phyloP scores from a whole-genome alignment of 30 jellyfish, hydroid and myxozoan genomes.

The Rhopilema esculentum region DNA sequence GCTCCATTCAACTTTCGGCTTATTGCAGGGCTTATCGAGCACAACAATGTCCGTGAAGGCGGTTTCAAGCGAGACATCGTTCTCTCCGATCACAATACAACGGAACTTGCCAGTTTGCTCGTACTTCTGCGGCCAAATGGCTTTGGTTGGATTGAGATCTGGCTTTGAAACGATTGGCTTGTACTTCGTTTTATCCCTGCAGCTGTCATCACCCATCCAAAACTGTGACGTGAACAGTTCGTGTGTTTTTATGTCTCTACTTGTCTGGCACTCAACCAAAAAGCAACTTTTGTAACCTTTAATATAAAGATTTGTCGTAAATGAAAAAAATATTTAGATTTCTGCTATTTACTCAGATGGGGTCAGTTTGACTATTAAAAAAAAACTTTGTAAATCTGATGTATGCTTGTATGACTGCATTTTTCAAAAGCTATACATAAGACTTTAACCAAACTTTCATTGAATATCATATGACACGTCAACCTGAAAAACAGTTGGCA shows the following conservation, averaged over 20 bases:
- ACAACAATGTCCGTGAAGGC: conserved; percentile 69
- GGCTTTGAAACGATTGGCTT: conserved; percentile 29
- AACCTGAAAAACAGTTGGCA: no score
- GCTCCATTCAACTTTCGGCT: conserved; percentile 58
- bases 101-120: conserved; percentile 30
- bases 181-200: conserved; percentile 27
- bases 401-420: no score
- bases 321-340: background rate
- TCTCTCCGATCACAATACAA: conserved; percentile 58
- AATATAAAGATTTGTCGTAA: background rate
- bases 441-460: no score
- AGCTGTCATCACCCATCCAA: conserved; percentile 48
- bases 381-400: no score
- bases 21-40: conserved; percentile 70
- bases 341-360: no score
- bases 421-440: no score
- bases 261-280: conserved; percentile 32
- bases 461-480: no score
- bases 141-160: conserved; percentile 38
- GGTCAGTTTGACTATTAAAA: no score
- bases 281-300: conserved; percentile 51
- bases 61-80: conserved; percentile 49
- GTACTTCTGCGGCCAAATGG: conserved; percentile 26
- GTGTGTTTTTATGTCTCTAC: conserved; percentile 2
- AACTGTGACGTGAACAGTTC: background rate